Evolutionary conservation across 1,140 invertebrate genomes (phyloP), one percentile per base, ranked within the genome.

Genomic region (Drosophila subpulchrella): DNA sequence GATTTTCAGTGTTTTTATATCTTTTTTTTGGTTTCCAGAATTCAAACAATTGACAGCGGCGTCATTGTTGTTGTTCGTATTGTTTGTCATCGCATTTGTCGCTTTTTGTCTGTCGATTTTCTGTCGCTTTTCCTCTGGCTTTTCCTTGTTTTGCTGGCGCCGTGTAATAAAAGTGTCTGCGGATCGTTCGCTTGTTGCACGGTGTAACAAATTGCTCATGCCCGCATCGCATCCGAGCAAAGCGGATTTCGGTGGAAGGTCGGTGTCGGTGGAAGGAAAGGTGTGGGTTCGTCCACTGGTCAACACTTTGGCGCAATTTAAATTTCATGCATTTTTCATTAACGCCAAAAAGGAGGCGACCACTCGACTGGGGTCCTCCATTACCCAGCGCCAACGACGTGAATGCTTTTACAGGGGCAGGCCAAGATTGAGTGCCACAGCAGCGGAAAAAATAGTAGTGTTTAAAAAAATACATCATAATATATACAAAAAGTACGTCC

Each of bases 321-420:
- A 89, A 89, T 84, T 89, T 89, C 84, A 89, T 89, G 80, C 73
- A 89, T 89, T 90, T 89, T 89, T 84, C 80, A 84, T 84, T 89
- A 89, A 78, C 78, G 48, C 61, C 70, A 54, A 74, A 81, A 84
- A 61, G 73, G 61, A 56, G 67, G 55, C 68, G 71, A 82, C 60
- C 80, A 82, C 56, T 73, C 68, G 59, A 68, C 55, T 56, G 51
- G 44, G 63, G 36, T 46, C 65, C 51, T 57, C 65, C 67, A 71
- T 71, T 71, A 71, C 67, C 66, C 50, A 36, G 30, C 41, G 27
- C 48, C 50, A 71, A 70, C 63, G 67, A 71, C 51, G 38, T 71
- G 67, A 39, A 46, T 51, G 30, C n/a, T 41, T 41, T 70, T 46
- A 46, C 44, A 12, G 62, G 38, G 13, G 30, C 12, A 17, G 42